Percentiles rank a stretch among this genome's conserved stretches.
phyloP scores from a whole-genome alignment of 2,113 vertebrate genomes.

The Mixornis gularis region DNA sequence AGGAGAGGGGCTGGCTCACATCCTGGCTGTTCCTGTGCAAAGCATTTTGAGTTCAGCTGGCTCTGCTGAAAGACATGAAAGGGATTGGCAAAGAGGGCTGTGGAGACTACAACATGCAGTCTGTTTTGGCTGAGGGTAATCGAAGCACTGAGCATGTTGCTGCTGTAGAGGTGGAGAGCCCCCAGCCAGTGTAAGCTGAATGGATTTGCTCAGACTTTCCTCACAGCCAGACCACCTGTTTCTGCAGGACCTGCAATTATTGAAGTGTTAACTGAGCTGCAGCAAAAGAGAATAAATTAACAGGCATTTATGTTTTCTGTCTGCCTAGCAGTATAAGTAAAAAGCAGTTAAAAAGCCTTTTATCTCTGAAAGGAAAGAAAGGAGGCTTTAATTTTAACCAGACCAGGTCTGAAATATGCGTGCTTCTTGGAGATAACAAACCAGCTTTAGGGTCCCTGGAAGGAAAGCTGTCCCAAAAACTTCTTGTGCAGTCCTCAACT shows the following conservation, averaged over 20 bases:
- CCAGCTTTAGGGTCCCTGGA: neutral
- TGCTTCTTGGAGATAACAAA: neutral
- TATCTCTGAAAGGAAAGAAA: neutral
- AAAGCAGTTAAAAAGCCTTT: neutral
- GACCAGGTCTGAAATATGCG: rapidly evolving
- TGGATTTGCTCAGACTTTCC: neutral
- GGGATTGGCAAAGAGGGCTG: neutral
- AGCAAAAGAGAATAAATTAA: neutral
- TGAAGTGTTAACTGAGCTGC: neutral
- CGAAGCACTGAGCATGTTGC: neutral
- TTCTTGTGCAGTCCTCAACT: neutral
- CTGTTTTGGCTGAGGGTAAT: neutral
- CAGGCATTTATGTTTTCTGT: neutral
- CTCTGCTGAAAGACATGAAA: neutral
- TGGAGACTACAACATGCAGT: no score
- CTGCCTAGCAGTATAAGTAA: neutral
- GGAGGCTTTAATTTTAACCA: neutral
- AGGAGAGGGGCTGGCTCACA: neutral
- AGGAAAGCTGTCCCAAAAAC: neutral
- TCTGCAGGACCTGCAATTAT: neutral
- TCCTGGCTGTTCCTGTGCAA: neutral
- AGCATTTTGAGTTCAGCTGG: neutral
- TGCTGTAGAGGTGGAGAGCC: neutral
- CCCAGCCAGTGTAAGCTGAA: neutral
- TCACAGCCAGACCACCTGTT: neutral